These are phyloP conservation scores for Drosophila vallismaia DNA, from an alignment of 2,888 invertebrate species.

Conservation along the genomic window DNA sequence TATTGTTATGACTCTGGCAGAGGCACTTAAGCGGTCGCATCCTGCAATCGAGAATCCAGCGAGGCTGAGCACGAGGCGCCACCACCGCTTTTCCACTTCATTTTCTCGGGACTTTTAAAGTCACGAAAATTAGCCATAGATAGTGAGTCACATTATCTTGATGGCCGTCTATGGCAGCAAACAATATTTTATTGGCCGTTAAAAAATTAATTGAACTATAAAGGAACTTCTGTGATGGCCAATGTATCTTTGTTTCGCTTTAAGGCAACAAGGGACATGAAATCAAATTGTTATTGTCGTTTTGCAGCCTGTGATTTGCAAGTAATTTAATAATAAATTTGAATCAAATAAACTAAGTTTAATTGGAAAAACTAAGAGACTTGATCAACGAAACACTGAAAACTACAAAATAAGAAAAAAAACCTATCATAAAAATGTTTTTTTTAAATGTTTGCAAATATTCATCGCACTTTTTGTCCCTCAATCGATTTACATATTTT, in stretches of 20 bases:
- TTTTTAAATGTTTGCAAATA: conserved; percentile 3
- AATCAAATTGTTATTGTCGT: neutral
- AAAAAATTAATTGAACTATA: conserved; percentile 48
- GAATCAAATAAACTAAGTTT: neutral
- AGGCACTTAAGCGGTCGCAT: conserved; percentile 80
- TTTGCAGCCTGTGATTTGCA: neutral
- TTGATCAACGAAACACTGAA: neutral
- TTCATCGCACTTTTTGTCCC: conserved; percentile 21
- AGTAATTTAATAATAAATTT: neutral
- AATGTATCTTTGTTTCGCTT: conserved; percentile 1
- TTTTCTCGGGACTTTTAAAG: conserved; percentile 37
- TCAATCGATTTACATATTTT: neutral
- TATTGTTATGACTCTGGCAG: conserved; percentile 74
- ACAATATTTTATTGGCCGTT: conserved; percentile 37
- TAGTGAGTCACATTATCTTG: conserved; percentile 37
- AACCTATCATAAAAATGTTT: neutral
- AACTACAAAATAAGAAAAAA: too few relatives aligned
- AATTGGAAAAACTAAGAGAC: neutral
- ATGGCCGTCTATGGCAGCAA: conserved; percentile 30
- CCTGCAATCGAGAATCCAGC: conserved; percentile 39
- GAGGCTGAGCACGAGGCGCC: conserved; percentile 55
- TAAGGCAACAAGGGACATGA: neutral
- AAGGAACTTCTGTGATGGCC: conserved; percentile 20
- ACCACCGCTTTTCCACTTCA: conserved; percentile 5
- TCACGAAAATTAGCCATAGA: conserved; percentile 68